phyloP scores from a whole-genome alignment of 2,113 vertebrate genomes.

The Catharus minimus region DNA sequence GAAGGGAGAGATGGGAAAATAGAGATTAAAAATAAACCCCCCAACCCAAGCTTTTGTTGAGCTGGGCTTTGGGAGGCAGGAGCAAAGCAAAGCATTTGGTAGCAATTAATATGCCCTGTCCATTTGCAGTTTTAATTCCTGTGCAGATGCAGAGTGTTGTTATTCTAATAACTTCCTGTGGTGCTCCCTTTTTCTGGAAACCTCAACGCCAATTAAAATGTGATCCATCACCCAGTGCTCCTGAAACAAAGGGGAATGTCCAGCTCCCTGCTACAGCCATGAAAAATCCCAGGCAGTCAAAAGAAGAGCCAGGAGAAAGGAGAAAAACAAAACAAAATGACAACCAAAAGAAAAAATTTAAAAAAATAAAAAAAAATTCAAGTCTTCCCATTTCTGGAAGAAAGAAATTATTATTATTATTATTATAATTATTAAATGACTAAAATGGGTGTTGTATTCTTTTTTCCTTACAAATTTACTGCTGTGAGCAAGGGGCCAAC shows the following conservation, averaged over 20 bases:
- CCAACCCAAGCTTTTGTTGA: not conserved
- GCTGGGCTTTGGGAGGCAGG: not conserved
- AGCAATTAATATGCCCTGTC: slow-evolving; percentile 44
- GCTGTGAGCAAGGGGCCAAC: too few relatives aligned
- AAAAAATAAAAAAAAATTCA: not conserved
- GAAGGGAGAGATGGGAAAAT: not conserved
- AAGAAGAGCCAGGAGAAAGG: not conserved
- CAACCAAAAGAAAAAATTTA: too few relatives aligned
- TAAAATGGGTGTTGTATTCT: too few relatives aligned
- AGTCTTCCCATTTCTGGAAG: not conserved
- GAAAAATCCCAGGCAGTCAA: slow-evolving; percentile 21
- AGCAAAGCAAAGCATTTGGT: slow-evolving; percentile 46
- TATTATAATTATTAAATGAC: too few relatives aligned
- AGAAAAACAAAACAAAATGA: not conserved
- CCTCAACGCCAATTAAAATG: slow-evolving; percentile 65
- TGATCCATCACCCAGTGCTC: slow-evolving; percentile 54
- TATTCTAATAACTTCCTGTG: slow-evolving; percentile 69
- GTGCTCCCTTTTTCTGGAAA: slow-evolving; percentile 59
- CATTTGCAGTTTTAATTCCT: slow-evolving; percentile 41
- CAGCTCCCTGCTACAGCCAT: slow-evolving; percentile 37
- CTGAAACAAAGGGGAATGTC: slow-evolving; percentile 42
- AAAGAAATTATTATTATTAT: not conserved
- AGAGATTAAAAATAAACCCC: not conserved
- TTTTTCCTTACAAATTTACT: too few relatives aligned
- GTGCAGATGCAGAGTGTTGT: slow-evolving; percentile 57